Conservation (phyloP, 2,888 invertebrate species). For the Thereva unica region DNA sequence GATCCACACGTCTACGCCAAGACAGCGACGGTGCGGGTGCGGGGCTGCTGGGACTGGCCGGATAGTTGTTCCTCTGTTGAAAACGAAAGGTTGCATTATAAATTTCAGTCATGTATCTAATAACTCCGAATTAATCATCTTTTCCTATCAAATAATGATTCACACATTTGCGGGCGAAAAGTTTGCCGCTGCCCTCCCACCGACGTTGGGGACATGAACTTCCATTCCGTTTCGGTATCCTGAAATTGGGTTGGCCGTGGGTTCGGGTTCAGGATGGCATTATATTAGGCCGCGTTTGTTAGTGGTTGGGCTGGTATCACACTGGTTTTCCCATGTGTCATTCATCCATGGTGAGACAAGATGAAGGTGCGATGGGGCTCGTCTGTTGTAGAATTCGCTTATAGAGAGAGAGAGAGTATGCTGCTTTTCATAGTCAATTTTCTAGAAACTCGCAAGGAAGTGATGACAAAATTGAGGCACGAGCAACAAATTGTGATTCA, state of each 20-base stretch:
- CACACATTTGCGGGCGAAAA: constrained; percentile 43
- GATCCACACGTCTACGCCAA: background rate
- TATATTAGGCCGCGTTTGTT: constrained; percentile 20
- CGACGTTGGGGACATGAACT: constrained; percentile 22
- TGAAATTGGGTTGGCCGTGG: constrained; percentile 21
- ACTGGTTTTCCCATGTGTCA: constrained; percentile 34
- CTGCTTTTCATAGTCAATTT: constrained; percentile 30
- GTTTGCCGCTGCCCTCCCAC: constrained; percentile 28
- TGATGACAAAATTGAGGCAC: constrained; percentile 35
- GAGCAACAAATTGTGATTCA: constrained; percentile 34
- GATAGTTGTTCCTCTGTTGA: background rate
- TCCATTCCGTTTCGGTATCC: constrained; percentile 11
- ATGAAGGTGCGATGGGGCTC: constrained; percentile 8
- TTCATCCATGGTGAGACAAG: background rate
- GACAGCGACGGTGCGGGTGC: background rate
- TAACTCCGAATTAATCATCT: constrained; percentile 59
- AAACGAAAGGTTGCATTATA: constrained; percentile 49
- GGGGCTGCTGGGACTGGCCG: background rate
- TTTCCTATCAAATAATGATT: constrained; percentile 51
- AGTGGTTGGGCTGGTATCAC: constrained; percentile 25
- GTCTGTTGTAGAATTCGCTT: constrained; percentile 1
- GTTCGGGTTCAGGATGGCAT: background rate
- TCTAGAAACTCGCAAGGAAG: constrained; percentile 32
- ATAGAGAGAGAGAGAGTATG: constrained; percentile 13
- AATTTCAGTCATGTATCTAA: constrained; percentile 59